These are phyloP conservation scores for Epinotia demarniana DNA, from an alignment of 2,888 invertebrate genomes.

Conservation along the genomic window DNA sequence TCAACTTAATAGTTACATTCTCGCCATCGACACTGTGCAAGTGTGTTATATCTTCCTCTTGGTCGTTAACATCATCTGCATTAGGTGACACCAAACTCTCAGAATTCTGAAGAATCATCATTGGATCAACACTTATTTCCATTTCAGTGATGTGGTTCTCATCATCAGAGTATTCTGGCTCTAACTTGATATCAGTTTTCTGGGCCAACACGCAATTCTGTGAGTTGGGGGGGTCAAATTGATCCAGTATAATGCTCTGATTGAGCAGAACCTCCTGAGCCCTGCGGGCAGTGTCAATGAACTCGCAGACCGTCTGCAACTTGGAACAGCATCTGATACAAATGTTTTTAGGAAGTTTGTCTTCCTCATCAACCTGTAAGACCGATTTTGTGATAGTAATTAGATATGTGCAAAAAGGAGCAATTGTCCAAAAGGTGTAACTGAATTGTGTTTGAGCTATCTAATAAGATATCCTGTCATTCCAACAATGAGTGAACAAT, in stretches of 20 bases:
- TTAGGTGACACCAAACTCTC: slow-evolving; percentile 65
- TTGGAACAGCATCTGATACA: slow-evolving; percentile 87
- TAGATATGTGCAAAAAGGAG: background rate
- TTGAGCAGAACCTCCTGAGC: slow-evolving; percentile 85
- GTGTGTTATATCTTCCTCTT: slow-evolving; percentile 63
- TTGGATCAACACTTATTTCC: slow-evolving; percentile 89
- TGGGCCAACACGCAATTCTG: slow-evolving; percentile 43
- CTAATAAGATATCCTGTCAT: background rate
- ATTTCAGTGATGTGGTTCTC: slow-evolving; percentile 80
- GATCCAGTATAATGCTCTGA: slow-evolving; percentile 70
- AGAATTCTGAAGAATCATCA: slow-evolving; percentile 86
- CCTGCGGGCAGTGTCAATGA: slow-evolving; percentile 87
- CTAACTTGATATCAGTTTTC: slow-evolving; percentile 52
- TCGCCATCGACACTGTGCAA: slow-evolving; percentile 60
- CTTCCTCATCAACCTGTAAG: slow-evolving; percentile 86
- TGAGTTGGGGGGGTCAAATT: slow-evolving; percentile 65
- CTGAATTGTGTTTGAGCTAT: background rate
- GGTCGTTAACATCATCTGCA: slow-evolving; percentile 47
- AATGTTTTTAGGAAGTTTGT: slow-evolving; percentile 88
- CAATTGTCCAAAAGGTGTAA: background rate
- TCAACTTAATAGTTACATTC: slow-evolving; percentile 68
- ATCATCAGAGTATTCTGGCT: slow-evolving; percentile 52
- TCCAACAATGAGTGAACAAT: too few species aligned
- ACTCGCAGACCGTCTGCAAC: slow-evolving; percentile 87
- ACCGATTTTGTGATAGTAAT: background rate